phyloP scores from a whole-genome alignment of 2,888 invertebrate species.

The Acleris sparsana region DNA sequence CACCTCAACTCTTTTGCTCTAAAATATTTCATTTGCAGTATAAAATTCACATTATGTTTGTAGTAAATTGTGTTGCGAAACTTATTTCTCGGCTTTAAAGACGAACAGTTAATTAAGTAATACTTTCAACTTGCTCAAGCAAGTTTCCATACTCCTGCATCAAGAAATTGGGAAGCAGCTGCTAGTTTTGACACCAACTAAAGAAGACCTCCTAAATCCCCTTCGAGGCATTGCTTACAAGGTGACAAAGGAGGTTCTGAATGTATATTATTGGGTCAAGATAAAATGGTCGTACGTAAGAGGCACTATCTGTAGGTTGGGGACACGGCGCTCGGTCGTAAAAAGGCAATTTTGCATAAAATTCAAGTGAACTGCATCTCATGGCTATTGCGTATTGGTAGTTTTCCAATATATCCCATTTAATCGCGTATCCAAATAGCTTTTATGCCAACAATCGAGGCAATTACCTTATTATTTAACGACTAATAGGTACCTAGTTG shows the following conservation, averaged over 20 bases:
- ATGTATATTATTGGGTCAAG: slow-evolving; percentile 23
- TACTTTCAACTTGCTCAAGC: slow-evolving; percentile 31
- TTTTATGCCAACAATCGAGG: slow-evolving; percentile 37
- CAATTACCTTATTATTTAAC: slow-evolving; percentile 22
- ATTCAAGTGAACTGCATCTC: slow-evolving; percentile 53
- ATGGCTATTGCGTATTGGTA: slow-evolving; percentile 49
- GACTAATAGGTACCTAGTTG: not conserved
- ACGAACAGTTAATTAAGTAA: slow-evolving; percentile 40
- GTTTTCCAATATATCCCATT: slow-evolving; percentile 49
- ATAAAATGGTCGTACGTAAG: slow-evolving; percentile 23
- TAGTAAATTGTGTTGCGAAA: slow-evolving; percentile 24
- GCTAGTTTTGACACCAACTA: slow-evolving; percentile 20
- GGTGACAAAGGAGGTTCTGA: slow-evolving; percentile 15
- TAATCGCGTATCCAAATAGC: slow-evolving; percentile 45
- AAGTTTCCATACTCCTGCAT: slow-evolving; percentile 35
- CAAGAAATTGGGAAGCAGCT: slow-evolving; percentile 38
- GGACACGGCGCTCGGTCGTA: slow-evolving; percentile 49
- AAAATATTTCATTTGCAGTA: too few relatives aligned
- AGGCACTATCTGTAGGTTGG: slow-evolving; percentile 26
- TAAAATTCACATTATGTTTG: not conserved
- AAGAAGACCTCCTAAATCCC: slow-evolving; percentile 22
- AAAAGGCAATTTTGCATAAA: slow-evolving; percentile 60
- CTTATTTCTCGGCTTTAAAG: slow-evolving; percentile 29
- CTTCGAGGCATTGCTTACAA: slow-evolving; percentile 1
- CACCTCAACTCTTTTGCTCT: too few relatives aligned